phyloP scores from a whole-genome alignment of 1,140 invertebrate species.

The Triops cancriformis region DNA sequence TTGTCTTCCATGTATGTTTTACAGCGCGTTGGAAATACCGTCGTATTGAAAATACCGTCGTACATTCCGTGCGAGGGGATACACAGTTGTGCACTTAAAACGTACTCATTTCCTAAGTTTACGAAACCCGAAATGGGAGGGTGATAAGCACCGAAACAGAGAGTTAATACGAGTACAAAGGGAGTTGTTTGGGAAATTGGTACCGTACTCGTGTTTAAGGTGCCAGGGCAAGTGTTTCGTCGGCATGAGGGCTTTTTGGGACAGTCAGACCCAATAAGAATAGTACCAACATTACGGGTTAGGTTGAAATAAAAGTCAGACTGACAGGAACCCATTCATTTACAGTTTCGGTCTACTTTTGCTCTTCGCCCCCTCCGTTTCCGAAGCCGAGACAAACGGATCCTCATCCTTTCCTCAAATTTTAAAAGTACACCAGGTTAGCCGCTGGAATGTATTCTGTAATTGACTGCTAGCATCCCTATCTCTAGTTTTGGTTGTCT shows the following conservation, averaged over 20 bases:
- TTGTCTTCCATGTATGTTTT: too few species aligned
- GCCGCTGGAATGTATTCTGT: background rate
- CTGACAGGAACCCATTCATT: background rate
- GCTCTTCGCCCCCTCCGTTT: background rate
- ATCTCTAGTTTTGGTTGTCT: background rate
- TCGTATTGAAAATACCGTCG: too few species aligned
- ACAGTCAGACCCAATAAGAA: background rate
- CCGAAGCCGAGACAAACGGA: background rate
- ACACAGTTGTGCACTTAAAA: too few species aligned
- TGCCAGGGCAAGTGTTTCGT: background rate
- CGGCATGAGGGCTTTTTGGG: background rate
- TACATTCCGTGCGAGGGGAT: too few species aligned
- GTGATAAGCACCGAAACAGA: background rate
- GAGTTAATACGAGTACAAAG: background rate
- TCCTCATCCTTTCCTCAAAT: background rate
- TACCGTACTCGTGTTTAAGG: background rate
- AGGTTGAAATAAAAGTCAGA: background rate
- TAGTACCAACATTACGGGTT: background rate
- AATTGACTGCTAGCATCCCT: constrained; percentile 3
- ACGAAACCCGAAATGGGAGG: background rate
- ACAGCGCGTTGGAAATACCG: too few species aligned
- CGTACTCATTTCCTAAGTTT: too few species aligned
- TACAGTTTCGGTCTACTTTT: background rate
- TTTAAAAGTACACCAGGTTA: background rate
- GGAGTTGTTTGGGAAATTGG: background rate